phyloP scores from a whole-genome alignment of 2,113 vertebrate genomes.

The Trematomus loennbergii region DNA sequence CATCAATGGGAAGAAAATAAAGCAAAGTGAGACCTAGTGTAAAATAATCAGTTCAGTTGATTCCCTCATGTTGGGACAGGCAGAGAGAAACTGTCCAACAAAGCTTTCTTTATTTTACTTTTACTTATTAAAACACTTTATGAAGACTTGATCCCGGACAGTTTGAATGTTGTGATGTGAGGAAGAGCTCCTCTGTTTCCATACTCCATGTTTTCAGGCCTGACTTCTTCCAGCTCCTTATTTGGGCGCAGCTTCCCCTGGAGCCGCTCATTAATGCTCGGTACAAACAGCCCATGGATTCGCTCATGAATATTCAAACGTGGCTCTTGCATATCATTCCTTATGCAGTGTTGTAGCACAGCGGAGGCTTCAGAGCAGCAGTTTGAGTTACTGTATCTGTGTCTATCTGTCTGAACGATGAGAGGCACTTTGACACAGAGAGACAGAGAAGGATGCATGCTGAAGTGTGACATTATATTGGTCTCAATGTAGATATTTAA shows the following conservation, averaged over 20 bases:
- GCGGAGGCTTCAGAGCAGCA: conserved; percentile 25
- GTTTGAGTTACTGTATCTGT: conserved; percentile 4
- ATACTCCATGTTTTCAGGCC: conserved; percentile 18
- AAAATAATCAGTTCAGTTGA: too few relatives aligned
- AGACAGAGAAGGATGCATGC: conserved; percentile 14
- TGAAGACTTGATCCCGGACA: too few relatives aligned
- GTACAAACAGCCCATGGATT: conserved; percentile 97
- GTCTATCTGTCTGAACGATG: conserved; percentile 43
- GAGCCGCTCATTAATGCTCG: conserved; percentile 99
- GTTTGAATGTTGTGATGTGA: too few relatives aligned
- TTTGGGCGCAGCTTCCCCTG: conserved; percentile 94
- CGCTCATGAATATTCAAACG: conserved; percentile 99
- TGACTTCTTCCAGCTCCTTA: conserved; percentile 31
- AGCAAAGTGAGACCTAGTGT: too few relatives aligned
- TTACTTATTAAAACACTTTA: too few relatives aligned
- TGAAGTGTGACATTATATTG: conserved; percentile 2
- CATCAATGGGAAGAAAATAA: too few relatives aligned
- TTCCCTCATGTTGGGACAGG: too few relatives aligned
- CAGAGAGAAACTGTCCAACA: too few relatives aligned
- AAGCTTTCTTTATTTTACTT: too few relatives aligned
- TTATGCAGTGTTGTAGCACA: conserved; percentile 73
- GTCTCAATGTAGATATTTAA: conserved; percentile 7
- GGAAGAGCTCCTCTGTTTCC: too few relatives aligned
- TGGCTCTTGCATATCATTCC: conserved; percentile 89
- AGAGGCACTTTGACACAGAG: conserved; percentile 18